Base-by-base conservation (phyloP, 2,888 invertebrate genomes). In the Neoaliturus tenellus region DNA sequence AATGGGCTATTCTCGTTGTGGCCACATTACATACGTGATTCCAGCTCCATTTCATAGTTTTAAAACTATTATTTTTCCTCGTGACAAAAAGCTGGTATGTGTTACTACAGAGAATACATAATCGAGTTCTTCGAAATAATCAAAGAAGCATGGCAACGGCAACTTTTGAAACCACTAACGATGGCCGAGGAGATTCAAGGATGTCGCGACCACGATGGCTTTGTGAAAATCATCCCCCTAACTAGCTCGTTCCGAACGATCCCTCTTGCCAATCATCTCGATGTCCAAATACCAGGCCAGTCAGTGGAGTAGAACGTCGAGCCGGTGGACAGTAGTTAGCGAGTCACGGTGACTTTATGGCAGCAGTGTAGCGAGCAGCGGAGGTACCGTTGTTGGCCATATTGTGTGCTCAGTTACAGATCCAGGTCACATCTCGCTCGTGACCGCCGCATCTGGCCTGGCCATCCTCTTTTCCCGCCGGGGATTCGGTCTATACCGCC, bases 351-450 rank as follows among this genome's bases (percentile, higher is more conserved):
- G 28, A 23, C 23, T 55, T 20, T 55, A 55, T 23, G 55, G 55
- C 55, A 55, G 55, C 48, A 48, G 48, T 8, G 48, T 48, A 48
- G 48, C 44, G 44, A n/a, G 12, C n/a, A n/a, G 51, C 20, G 5
- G 44, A 44, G 44, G 44, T 51, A 2, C 51, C 51, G 51, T 51
- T 62, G 62, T 25, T 4, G 62, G 55, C 55, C 55, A 55, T 62
- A 31, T 31, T 31, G 62, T 55, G 55, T 51, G 51, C 48, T 51
- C 51, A 2, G 17, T 20, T 62, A 31, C 6, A 31, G 62, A 62
- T 62, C 62, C 62, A 62, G 62, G 62, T 62, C 62, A 20, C 28
- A 14, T 62, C 55, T n/a, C 55, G 55, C 8, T 55, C 62, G 62
- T 62, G 62, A 62, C 3, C 55, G 28, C 28, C 28, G 3, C 55